Evolutionary conservation across 2,113 vertebrate species (phyloP), one percentile per base, ranked within the genome.

Genomic region (Alligator mississippiensis): DNA sequence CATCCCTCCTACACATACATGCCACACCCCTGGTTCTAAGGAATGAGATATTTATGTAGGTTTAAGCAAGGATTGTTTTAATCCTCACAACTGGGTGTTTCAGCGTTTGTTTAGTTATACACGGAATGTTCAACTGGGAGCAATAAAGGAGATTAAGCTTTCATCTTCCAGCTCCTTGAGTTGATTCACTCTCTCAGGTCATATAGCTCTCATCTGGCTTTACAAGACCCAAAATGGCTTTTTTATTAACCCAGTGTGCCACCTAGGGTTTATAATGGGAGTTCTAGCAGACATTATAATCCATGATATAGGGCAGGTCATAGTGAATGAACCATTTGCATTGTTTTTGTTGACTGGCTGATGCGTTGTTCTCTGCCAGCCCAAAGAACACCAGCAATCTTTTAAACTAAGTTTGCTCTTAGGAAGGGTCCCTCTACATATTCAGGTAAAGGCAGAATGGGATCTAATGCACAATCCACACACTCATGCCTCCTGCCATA

Each of bases 341-440:
- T 57, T 0, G 2, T 6, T 27, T 30, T n/a, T 5, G 14, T 28
- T 85, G 15, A 57, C n/a, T 70, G 54, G 57, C 47, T 0, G 0
- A 66, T 30, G 72, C 25, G 25, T 34, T 60, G 72, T 38, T 82
- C 59, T 70, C 68, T 72, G 62, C 15, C 55, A 91, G 75, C 60
- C 24, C 66, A 86, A 90, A 92, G 82, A 2, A 7, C 47, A 75
- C 72, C 21, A 70, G 17, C 24, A 55, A 27, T 24, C 93, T 83
- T 77, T 93, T 75, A 78, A 80, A 87, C 17, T 88, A 82, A 88
- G 57, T 6, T 68, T 77, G 13, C 54, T 88, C 47, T 47, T 47
- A 47, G 47, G 47, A 47, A 47, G 47, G 47, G 47, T 47, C 47
- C 47, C 47, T 47, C 8, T 8, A 47, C 47, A 47, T 9, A 47